phyloP scores from a whole-genome alignment of 2,888 invertebrate species.

The Colostygia pectinataria region DNA sequence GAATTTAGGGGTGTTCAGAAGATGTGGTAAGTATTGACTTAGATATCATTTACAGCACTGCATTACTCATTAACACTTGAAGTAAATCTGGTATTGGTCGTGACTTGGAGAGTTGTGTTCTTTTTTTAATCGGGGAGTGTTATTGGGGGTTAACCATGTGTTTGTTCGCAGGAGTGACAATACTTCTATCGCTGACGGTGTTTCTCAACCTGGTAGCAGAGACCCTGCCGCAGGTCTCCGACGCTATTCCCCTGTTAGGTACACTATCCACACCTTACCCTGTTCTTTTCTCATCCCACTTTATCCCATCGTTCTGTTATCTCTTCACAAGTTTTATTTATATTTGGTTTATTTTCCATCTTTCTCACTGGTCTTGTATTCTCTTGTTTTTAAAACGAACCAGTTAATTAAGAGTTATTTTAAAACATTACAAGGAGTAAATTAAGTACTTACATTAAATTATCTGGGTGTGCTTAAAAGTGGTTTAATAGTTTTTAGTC shows the following conservation, averaged over 20 bases:
- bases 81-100: constrained; percentile 8
- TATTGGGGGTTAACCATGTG: constrained; percentile 79
- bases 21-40: constrained; percentile 49
- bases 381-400: constrained; percentile 48
- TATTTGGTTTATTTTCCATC: constrained; percentile 49
- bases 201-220: constrained; percentile 99
- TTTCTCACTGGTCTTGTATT: constrained; percentile 48
- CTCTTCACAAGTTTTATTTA: constrained; percentile 51
- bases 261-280: constrained; percentile 82
- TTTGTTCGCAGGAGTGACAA: constrained; percentile 98
- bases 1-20: constrained; percentile 33
- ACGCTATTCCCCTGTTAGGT: constrained; percentile 99
- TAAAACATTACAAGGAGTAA: constrained; percentile 82
- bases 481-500: constrained; percentile 33
- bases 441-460: constrained; percentile 58
- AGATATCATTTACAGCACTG: constrained; percentile 43
- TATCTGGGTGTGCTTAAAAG: constrained; percentile 37
- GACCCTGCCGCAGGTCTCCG: constrained; percentile 99
- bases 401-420: constrained; percentile 65
- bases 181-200: constrained; percentile 99
- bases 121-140: constrained; percentile 10
- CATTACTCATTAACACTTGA: constrained; percentile 34
- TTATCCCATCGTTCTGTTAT: constrained; percentile 55
- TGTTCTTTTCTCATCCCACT: constrained; percentile 57
- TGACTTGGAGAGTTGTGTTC: constrained; percentile 53